phyloP scores from a whole-genome alignment of 2,113 vertebrate genomes.

The Otis tarda region DNA sequence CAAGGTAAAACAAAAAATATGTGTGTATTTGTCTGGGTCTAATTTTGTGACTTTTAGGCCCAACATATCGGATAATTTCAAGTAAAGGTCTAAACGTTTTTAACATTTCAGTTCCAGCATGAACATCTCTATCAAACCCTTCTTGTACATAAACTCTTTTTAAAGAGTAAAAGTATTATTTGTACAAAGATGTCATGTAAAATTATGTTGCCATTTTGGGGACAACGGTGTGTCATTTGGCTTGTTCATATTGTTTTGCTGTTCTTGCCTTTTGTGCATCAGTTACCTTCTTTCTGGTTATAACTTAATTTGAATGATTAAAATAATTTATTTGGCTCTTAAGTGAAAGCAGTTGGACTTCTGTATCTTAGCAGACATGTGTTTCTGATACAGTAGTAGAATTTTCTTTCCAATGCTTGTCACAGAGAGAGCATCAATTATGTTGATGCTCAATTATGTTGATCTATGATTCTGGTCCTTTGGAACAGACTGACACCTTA shows the following conservation, averaged over 20 bases:
- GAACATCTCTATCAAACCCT: not conserved
- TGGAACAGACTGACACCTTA: not conserved
- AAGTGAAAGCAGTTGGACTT: not conserved
- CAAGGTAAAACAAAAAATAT: constrained; percentile 80
- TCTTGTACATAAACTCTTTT: constrained; percentile 21
- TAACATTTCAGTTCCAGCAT: constrained; percentile 2
- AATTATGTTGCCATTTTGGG: not conserved
- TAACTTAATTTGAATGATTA: not conserved
- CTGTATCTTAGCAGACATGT: not conserved
- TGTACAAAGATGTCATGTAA: not conserved
- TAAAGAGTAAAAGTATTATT: not conserved
- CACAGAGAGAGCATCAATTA: not conserved
- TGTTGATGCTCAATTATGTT: not conserved
- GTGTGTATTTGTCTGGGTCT: constrained; percentile 81
- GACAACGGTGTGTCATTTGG: not conserved
- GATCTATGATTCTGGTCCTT: not conserved
- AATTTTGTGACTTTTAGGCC: constrained; percentile 78
- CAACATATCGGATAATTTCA: constrained; percentile 74
- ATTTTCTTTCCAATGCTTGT: not conserved
- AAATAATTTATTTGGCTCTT: not conserved
- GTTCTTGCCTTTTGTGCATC: constrained; percentile 5
- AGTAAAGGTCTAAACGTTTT: constrained; percentile 31
- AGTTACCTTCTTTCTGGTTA: constrained; percentile 15
- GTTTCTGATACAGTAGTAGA: not conserved
- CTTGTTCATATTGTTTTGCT: constrained; percentile 7